Conservation (phyloP, 2,797 vertebrate genomes). For the Thaleichthys pacificus region DNA sequence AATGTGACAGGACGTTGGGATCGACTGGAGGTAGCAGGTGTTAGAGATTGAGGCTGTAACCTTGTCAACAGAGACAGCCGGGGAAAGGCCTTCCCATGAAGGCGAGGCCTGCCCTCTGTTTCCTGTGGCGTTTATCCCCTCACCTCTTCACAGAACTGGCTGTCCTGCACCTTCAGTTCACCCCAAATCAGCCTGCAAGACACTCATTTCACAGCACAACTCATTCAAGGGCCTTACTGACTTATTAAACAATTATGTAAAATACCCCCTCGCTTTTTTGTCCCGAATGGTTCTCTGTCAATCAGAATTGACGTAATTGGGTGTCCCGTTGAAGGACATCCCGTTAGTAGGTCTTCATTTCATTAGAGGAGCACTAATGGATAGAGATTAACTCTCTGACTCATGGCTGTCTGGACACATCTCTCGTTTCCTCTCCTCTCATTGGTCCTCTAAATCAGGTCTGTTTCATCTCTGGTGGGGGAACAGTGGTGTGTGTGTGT, state of each 20-base stretch:
- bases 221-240: neutral
- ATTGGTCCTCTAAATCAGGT: neutral
- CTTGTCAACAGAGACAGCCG: slow-evolving; percentile 38
- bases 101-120: slow-evolving; percentile 49
- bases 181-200: neutral
- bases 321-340: slow-evolving; percentile 30
- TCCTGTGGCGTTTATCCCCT: slow-evolving; percentile 47
- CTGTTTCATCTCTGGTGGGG: neutral
- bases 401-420: neutral
- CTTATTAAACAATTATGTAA: slow-evolving; percentile 34
- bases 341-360: slow-evolving; percentile 35
- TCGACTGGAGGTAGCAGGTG: slow-evolving; percentile 21
- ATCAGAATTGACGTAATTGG: slow-evolving; percentile 41
- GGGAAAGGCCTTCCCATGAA: slow-evolving; percentile 45
- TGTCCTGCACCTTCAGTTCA: neutral
- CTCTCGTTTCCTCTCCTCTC: neutral
- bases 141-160: slow-evolving; percentile 15
- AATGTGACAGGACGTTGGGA: slow-evolving; percentile 35
- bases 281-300: slow-evolving; percentile 35
- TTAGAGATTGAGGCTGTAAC: slow-evolving; percentile 33
- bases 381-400: slow-evolving; percentile 40
- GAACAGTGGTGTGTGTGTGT: no score
- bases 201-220: neutral
- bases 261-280: slow-evolving; percentile 15
- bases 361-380: slow-evolving; percentile 30